phyloP scores from a whole-genome alignment of 1,140 invertebrate genomes.

The Myzus persicae region DNA sequence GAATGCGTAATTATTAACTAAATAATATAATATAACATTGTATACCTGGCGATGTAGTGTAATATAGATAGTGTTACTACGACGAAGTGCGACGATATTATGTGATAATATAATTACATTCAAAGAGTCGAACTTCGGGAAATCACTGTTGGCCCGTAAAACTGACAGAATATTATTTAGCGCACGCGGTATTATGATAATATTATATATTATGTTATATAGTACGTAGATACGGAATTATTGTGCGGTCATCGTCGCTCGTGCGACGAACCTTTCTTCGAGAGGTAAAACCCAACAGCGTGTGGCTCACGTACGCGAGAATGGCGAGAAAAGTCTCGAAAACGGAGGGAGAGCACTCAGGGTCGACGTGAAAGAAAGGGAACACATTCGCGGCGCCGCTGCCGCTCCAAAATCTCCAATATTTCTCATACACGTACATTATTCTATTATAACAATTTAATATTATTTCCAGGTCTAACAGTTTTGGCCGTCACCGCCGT shows the following conservation, averaged over 20 bases:
- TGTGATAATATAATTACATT: too few relatives aligned
- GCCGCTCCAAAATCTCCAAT: background rate
- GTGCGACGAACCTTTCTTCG: background rate
- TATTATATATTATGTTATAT: background rate
- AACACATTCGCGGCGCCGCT: background rate
- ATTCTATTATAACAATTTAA: background rate
- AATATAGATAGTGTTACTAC: too few relatives aligned
- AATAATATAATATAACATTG: too few relatives aligned
- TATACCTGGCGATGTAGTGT: too few relatives aligned
- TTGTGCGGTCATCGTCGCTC: background rate
- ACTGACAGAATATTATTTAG: background rate
- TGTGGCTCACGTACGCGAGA: too few relatives aligned
- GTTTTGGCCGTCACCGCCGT: background rate
- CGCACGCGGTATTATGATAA: background rate
- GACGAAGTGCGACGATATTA: too few relatives aligned
- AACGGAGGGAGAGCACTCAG: constrained; percentile 7
- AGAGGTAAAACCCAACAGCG: background rate
- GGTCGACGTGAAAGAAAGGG: background rate
- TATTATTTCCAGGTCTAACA: background rate
- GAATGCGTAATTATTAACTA: too few relatives aligned
- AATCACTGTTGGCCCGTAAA: background rate
- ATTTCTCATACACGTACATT: background rate
- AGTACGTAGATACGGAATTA: background rate
- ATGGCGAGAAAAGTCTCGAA: background rate
- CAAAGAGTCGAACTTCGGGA: background rate